A percentile compares a stretch with the other conserved stretches of the same genome.
Evolutionary conservation across 2,113 vertebrate genomes (phyloP).

Genomic region (Clarias gariepinus): DNA sequence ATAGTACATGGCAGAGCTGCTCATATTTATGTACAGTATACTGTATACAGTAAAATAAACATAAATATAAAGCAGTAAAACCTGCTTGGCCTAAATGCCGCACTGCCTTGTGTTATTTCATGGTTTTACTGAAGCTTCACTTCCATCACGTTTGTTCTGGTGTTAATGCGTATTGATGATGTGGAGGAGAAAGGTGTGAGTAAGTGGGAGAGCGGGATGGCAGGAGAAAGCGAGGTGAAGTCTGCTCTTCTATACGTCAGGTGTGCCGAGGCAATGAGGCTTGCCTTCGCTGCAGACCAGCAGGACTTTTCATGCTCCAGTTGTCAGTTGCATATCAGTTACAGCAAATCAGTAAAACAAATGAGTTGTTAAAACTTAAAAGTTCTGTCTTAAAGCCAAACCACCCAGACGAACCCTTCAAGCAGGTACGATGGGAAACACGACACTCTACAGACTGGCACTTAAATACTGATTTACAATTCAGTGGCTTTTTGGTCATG

Average conservation of each 20-base stretch:
- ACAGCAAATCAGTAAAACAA: slow-evolving; percentile 69
- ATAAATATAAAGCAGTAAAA: not conserved
- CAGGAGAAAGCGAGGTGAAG: slow-evolving; percentile 28
- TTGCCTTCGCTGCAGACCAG: slow-evolving; percentile 58
- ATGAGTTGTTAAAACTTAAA: slow-evolving; percentile 64
- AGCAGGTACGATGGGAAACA: not conserved
- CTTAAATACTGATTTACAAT: not conserved
- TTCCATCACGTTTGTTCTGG: not conserved
- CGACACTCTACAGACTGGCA: no score
- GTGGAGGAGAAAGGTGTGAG: slow-evolving; percentile 21
- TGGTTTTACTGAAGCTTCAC: not conserved
- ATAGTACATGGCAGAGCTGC: not conserved
- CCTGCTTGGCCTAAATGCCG: not conserved
- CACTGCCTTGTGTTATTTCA: not conserved
- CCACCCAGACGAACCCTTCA: slow-evolving; percentile 48
- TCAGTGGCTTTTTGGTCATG: not conserved
- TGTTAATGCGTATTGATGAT: slow-evolving; percentile 47
- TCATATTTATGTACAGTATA: not conserved
- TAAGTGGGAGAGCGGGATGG: slow-evolving; percentile 18
- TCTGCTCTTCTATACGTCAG: slow-evolving; percentile 56
- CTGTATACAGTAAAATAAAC: not conserved
- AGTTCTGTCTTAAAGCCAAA: slow-evolving; percentile 57
- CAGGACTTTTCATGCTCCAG: slow-evolving; percentile 66
- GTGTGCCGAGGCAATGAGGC: slow-evolving; percentile 60
- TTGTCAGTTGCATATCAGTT: slow-evolving; percentile 61